Base-by-base conservation (phyloP, 2,113 vertebrate species). In the Microtus oregoni region DNA sequence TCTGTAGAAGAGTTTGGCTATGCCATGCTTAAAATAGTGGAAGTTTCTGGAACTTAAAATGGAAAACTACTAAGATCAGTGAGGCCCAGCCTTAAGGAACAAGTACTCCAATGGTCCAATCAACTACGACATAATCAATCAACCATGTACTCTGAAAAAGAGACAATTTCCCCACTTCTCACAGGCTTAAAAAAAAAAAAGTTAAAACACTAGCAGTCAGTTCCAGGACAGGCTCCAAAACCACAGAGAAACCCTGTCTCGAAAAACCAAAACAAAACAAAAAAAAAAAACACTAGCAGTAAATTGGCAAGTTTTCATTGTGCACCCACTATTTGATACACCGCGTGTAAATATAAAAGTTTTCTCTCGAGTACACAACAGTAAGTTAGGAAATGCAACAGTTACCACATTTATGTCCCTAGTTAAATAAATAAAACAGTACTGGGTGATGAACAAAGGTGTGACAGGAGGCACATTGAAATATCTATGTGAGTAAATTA, bases 141-240 rank as follows among this genome's bases (percentile, higher is more conserved):
- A 83, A 89, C 38, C 93, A 72, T 7, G 9, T 50, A 81, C 58
- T 89, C 35, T 9, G 77, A 75, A 77, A 63, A 19, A 89, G 92
- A 63, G 38, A 78, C 35, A 72, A 92, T 73, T 96, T 88, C 44
- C 41, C 86, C 24, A 96, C 8, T 22, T 92, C 90, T 81, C 67
- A 68, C 7, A 76, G 44, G n/a, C 58, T 58, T 85, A 6, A 55
- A 41, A 81, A 82, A 58, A 52, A 52, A 13, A 82, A 61, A 83
- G 11, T 82, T 26, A 24, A 82, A 95, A 86, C 77, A 82, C 77
- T 35, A 94, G 72, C 24, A 86, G n/a, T 13, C 58, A 92, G 41
- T 41, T 41, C 41, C 41, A 41, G 41, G 41, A 41, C 41, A 41
- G 41, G 41, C 41, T 41, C 41, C 41, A 41, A 41, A 41, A 41